Base-by-base conservation (phyloP, 2,113 vertebrate species). In the Nothobranchius furzeri region DNA sequence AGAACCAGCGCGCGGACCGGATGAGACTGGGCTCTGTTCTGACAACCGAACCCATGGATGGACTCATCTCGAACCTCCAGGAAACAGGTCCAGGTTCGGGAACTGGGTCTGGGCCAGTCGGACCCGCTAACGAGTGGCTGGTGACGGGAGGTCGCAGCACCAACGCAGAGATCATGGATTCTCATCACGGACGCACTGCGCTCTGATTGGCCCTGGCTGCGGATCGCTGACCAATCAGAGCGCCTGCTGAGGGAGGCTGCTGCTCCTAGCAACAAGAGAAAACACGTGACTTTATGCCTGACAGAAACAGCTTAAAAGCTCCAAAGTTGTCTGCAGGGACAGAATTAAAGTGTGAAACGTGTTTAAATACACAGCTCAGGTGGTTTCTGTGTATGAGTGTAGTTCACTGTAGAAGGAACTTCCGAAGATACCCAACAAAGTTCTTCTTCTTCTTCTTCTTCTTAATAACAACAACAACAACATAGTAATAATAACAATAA, bases 241-340 rank as follows among this genome's bases (percentile, higher is more conserved):
- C 0, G 36, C 62, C 0, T 14, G 42, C 62, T 61, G 60, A 24
- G 55, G 43, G 54, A 78, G 40, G 63, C 78, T 79, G 83, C 77
- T 0, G 78, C 77, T 76, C 81, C 81, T 82, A 84, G 86, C 83
- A 90, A 90, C 88, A 90, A 72, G 79, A 60, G 52, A 37, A 24
- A 42, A 52, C 59, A 48, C 9, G 59, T n/a, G 24, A 13, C 9
- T 11, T 12, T 3, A 42, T 12, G 2, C 17, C 12, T 30, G 30
- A 30, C 30, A 30, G 30, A 30, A 30, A 30, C 30, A 30, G 30
- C 0, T 30, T 30, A 3, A 30, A 30, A 30, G 30, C 30, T 30
- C 30, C 30, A 30, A 30, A 30, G 30, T 3, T 30, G 4, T 30
- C 4, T 3, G 30, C 2, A 3, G 30, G 0, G 1, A 30, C 4